A percentile compares a stretch with the other conserved stretches of the same genome.
phyloP scores from a whole-genome alignment of 2,888 invertebrate genomes.

The Athrips mouffetella region DNA sequence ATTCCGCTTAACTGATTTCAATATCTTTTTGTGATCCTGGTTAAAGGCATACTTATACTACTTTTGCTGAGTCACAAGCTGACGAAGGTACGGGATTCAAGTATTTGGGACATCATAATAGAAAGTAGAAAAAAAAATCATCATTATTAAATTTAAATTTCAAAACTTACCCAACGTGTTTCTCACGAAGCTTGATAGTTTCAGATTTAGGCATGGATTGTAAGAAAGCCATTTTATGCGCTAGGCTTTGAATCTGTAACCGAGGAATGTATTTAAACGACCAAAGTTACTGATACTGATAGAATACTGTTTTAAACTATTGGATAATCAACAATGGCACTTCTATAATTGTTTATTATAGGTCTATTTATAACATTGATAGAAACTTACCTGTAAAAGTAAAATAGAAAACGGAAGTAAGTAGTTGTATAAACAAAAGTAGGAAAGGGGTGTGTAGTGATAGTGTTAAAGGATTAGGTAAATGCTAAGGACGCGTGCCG shows the following conservation, averaged over 20 bases:
- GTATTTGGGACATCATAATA: background rate
- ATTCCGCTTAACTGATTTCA: too few relatives aligned
- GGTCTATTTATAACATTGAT: background rate
- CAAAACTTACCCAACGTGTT: slow-evolving; percentile 87
- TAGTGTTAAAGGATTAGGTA: background rate
- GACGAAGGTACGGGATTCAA: too few relatives aligned
- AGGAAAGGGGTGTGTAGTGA: background rate
- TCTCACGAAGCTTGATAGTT: slow-evolving; percentile 88
- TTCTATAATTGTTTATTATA: too few relatives aligned
- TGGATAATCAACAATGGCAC: too few relatives aligned
- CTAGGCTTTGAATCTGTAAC: slow-evolving; percentile 17
- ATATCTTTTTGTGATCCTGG: too few relatives aligned
- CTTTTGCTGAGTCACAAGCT: too few relatives aligned
- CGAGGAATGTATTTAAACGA: background rate
- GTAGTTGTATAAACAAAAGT: background rate
- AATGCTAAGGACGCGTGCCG: slow-evolving; percentile 15
- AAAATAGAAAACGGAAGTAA: slow-evolving; percentile 7
- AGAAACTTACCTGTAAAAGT: slow-evolving; percentile 5
- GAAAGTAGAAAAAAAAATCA: background rate
- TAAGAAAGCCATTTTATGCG: slow-evolving; percentile 68
- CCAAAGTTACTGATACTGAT: too few relatives aligned
- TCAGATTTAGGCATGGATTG: slow-evolving; percentile 88
- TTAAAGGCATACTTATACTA: too few relatives aligned
- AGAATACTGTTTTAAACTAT: too few relatives aligned
- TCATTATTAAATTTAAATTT: slow-evolving; percentile 18